These are phyloP conservation scores for Drosophila borealis DNA, from an alignment of 2,888 invertebrate species.

Conservation along the genomic window DNA sequence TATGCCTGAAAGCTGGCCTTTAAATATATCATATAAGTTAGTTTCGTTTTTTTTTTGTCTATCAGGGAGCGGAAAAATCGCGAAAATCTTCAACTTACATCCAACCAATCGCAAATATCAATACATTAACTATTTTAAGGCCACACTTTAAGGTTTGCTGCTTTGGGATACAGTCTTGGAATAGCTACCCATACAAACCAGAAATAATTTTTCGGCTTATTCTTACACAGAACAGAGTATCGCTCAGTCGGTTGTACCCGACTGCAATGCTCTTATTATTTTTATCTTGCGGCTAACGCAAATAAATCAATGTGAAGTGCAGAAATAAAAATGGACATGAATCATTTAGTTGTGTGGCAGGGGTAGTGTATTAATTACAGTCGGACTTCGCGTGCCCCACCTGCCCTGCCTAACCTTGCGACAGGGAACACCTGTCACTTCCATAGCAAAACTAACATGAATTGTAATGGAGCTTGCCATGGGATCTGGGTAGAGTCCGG, in stretches of 20 bases:
- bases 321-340: slow-evolving; percentile 38
- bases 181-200: no score
- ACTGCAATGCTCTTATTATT: not conserved
- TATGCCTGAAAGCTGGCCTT: no score
- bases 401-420: not conserved
- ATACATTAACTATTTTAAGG: no score
- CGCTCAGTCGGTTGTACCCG: not conserved
- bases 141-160: no score
- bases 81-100: no score
- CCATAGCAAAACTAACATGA: slow-evolving; percentile 47
- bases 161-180: no score
- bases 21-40: no score
- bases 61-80: no score
- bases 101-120: no score
- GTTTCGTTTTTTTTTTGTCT: no score
- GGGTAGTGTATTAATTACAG: slow-evolving; percentile 48
- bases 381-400: slow-evolving; percentile 46
- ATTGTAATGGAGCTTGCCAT: slow-evolving; percentile 65
- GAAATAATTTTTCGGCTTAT: no score
- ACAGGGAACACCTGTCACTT: slow-evolving; percentile 62
- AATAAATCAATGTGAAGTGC: slow-evolving; percentile 52
- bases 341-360: slow-evolving; percentile 32
- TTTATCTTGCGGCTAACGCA: not conserved
- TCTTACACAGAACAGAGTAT: not conserved
- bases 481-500: slow-evolving; percentile 20